Percentiles rank a stretch among this genome's conserved stretches.
These are phyloP conservation scores for Brachypodius melanocephalos DNA, from an alignment of 2,113 vertebrate genomes.

Conservation along the genomic window DNA sequence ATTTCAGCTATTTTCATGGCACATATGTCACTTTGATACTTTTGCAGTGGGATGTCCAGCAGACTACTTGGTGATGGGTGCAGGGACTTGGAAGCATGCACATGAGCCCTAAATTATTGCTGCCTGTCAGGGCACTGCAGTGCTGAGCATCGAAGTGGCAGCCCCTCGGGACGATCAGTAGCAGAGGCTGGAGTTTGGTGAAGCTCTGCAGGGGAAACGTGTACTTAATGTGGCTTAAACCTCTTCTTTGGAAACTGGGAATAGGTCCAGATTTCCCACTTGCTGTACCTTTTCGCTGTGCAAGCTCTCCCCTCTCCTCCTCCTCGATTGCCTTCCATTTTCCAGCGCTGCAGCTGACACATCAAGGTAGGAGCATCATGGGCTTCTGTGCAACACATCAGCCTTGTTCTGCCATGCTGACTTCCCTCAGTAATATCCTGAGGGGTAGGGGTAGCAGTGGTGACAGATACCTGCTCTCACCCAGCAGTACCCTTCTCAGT, in stretches of 20 bases:
- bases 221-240: neutral
- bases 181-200: neutral
- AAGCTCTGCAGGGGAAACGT: neutral
- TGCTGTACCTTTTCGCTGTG: neutral
- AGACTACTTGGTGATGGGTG: neutral
- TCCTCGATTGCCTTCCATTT: neutral
- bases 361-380: neutral
- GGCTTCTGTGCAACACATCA: neutral
- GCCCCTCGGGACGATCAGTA: neutral
- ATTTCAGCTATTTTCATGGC: neutral
- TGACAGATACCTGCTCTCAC: neutral
- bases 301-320: neutral
- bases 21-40: neutral
- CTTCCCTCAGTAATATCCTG: fast-evolving
- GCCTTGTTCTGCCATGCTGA: neutral
- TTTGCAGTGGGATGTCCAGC: neutral
- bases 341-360: neutral
- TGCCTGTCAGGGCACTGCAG: neutral
- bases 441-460: fast-evolving
- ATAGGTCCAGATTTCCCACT: neutral
- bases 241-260: neutral
- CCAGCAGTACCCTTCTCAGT: neutral
- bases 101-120: fast-evolving
- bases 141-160: fast-evolving
- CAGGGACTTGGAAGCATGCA: neutral